phyloP scores from a whole-genome alignment of 2,888 invertebrate species.

The Ophion ventricosus region DNA sequence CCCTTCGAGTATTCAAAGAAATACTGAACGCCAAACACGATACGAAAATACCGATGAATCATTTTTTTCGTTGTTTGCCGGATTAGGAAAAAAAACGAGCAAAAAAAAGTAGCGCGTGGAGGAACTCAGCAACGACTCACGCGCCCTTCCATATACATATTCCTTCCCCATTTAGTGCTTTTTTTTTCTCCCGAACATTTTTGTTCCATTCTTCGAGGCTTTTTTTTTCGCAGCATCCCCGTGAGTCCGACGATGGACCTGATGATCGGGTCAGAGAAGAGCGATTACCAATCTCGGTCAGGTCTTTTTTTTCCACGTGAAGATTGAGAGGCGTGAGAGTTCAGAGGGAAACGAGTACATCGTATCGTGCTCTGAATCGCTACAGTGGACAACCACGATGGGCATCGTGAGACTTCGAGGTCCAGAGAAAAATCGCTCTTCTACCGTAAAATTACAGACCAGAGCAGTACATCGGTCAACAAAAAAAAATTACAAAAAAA shows the following conservation, averaged over 20 bases:
- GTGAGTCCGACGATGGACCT: slow-evolving; percentile 31
- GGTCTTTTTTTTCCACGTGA: slow-evolving; percentile 2
- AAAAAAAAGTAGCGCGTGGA: slow-evolving; percentile 54
- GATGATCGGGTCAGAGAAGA: slow-evolving; percentile 54
- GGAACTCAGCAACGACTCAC: not conserved
- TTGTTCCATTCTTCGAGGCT: slow-evolving; percentile 7
- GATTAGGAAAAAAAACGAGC: slow-evolving; percentile 14
- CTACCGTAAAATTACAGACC: slow-evolving; percentile 19
- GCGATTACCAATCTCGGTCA: slow-evolving; percentile 45
- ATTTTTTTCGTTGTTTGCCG: slow-evolving; percentile 30
- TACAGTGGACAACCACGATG: slow-evolving; percentile 6
- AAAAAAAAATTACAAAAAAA: slow-evolving; percentile 16
- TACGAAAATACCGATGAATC: slow-evolving; percentile 48
- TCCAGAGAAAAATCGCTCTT: slow-evolving; percentile 19
- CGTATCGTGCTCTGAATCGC: not conserved
- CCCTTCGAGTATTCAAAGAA: not conserved
- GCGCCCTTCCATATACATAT: slow-evolving; percentile 48
- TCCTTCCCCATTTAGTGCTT: slow-evolving; percentile 55
- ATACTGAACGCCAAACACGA: not conserved
- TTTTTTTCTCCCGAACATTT: slow-evolving; percentile 44
- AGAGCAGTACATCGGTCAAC: not conserved
- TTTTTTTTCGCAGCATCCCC: slow-evolving; percentile 17
- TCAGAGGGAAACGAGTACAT: slow-evolving; percentile 34
- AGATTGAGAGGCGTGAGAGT: slow-evolving; percentile 62
- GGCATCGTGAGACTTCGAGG: slow-evolving; percentile 21